A percentile compares a stretch with the other conserved stretches of the same genome.
phyloP scores from a whole-genome alignment of 2,888 invertebrate species.

The Thereva nobilitata region DNA sequence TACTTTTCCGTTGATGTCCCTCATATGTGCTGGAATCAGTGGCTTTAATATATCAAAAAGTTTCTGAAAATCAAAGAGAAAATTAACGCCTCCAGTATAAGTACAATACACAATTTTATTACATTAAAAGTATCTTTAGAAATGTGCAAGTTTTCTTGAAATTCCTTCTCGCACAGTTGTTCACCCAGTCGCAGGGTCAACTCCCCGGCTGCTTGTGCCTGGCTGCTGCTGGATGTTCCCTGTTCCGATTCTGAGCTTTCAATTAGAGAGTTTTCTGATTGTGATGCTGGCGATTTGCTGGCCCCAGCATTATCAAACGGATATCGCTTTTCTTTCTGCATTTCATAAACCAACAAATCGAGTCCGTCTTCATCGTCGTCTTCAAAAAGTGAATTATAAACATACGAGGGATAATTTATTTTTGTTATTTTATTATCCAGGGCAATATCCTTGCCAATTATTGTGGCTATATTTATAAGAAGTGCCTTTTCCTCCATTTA shows the following conservation, averaged over 20 bases:
- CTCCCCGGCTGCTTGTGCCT: not conserved
- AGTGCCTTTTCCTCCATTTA: slow-evolving; percentile 54
- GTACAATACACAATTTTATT: slow-evolving; percentile 7
- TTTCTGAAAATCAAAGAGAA: slow-evolving; percentile 15
- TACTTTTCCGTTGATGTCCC: slow-evolving; percentile 40
- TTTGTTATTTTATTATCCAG: slow-evolving; percentile 48
- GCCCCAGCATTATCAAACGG: not conserved
- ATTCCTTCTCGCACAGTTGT: slow-evolving; percentile 21
- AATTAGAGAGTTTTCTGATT: not conserved
- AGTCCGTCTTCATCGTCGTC: slow-evolving; percentile 33
- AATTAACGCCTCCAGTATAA: not conserved
- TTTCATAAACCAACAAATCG: slow-evolving; percentile 34
- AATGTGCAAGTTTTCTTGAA: slow-evolving; percentile 35
- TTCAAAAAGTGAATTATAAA: slow-evolving; percentile 9
- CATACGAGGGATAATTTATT: slow-evolving; percentile 27
- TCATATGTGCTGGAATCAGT: slow-evolving; percentile 25
- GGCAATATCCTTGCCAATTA: slow-evolving; percentile 53
- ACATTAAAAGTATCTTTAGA: slow-evolving; percentile 34
- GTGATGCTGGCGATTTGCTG: not conserved
- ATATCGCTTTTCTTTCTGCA: slow-evolving; percentile 11
- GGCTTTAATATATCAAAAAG: slow-evolving; percentile 25
- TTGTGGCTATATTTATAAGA: slow-evolving; percentile 53
- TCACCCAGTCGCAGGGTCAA: slow-evolving; percentile 26
- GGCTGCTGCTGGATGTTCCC: not conserved
- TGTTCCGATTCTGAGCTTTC: not conserved